Evolutionary conservation across 2,888 invertebrate species (phyloP).

Genomic region (Aspidiotus rigidus): DNA sequence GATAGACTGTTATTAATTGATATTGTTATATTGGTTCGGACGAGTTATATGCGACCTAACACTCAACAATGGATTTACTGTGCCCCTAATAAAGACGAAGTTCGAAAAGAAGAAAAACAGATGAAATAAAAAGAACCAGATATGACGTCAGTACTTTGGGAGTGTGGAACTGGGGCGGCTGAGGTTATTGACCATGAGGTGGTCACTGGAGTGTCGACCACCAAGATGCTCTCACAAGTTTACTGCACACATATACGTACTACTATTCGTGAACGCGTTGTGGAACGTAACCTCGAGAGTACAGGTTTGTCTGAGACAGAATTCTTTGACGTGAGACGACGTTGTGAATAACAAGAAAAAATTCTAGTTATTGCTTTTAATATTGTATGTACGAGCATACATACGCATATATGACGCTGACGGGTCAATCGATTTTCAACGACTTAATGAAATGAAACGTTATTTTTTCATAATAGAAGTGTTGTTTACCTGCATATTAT

Average conservation of each 20-base stretch:
- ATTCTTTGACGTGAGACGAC: conserved; percentile 24
- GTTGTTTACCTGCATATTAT: neutral
- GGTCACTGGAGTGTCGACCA: conserved; percentile 33
- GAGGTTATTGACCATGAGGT: conserved; percentile 34
- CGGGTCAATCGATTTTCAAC: neutral
- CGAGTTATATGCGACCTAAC: conserved; percentile 13
- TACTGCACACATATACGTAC: conserved; percentile 7
- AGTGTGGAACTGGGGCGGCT: conserved; percentile 34
- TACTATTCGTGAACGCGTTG: conserved; percentile 21
- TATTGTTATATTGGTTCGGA: conserved; percentile 18
- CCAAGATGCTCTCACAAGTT: conserved; percentile 26
- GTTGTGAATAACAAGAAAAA: conserved; percentile 9
- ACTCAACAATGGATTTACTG: conserved; percentile 30
- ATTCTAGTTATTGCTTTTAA: conserved; percentile 2
- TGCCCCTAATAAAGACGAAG: conserved; percentile 14
- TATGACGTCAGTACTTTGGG: conserved; percentile 29
- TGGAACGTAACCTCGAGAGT: conserved; percentile 32
- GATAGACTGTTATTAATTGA: conserved; percentile 16
- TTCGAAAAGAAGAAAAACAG: conserved; percentile 25
- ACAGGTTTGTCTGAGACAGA: conserved; percentile 24
- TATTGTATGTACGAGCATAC: neutral
- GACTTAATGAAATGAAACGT: neutral
- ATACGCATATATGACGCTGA: neutral
- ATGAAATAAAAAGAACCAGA: conserved; percentile 27
- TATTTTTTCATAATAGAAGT: neutral